Base-by-base conservation (phyloP, 2,888 invertebrate species). In the Amorpha juglandis region DNA sequence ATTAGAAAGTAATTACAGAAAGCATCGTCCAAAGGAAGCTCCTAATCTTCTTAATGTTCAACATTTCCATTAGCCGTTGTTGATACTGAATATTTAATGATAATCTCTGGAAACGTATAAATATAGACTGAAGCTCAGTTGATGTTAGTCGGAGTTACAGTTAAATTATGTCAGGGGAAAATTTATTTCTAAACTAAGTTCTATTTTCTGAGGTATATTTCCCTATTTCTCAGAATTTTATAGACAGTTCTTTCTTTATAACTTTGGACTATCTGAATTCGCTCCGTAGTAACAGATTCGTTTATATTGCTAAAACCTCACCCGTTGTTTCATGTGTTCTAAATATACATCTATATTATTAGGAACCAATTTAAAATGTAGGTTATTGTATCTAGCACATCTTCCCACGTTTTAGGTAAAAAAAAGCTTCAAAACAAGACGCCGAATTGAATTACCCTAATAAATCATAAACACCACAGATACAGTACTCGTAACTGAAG, bases 1-100 rank as follows among this genome's bases (percentile, higher is more conserved):
- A 58, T 58, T 58, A 58, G 58, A 42, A 58, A 58, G 58, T 58
- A 58, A 58, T 58, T 42, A 58, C 38, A 42, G 19, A 42, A 58
- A 12, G 12, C 16, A 35, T n/a, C 38, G 38, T 19, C 19, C 38
- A 38, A 55, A n/a, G 19, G 58, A 58, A 58, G 58, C 6, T 58
- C 19, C 58, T 42, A 58, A 58, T 19, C 42, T 58, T 58, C 38
- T 19, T 58, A 58, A 58, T 42, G 14, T 12, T 21, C 19, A 16
- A 42, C 58, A 19, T 42, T 58, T 58, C 42, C 58, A 19, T 38
- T 58, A 0, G 19, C 6, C 12, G 19, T 58, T 58, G 42, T 19
- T 35, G 12, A 38, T n/a, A 16, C 38, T 19, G 19, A 58, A 42
- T 42, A 19, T 58, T 16, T 42, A 42, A 21, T 19, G 19, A 19